A percentile compares a stretch with the other conserved stretches of the same genome.
Evolutionary conservation across 2,797 vertebrate genomes (phyloP).

Genomic region (Lateolabrax maculatus): DNA sequence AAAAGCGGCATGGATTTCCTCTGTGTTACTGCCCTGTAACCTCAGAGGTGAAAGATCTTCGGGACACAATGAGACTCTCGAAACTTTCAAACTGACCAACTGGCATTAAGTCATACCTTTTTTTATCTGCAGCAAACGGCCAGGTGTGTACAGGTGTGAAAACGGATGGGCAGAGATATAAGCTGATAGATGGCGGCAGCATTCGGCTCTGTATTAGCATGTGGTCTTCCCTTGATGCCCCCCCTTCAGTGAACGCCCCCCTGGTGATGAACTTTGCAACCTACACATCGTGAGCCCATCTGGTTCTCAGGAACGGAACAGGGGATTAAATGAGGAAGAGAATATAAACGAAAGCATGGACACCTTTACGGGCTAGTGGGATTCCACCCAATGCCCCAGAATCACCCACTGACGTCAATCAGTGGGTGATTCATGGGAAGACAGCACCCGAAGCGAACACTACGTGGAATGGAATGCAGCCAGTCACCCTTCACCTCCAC

Average conservation of each 20-base stretch:
- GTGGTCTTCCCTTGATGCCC: not conserved
- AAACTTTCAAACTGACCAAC: not conserved
- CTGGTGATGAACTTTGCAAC: too few relatives aligned
- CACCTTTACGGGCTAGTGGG: not conserved
- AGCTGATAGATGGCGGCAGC: not conserved
- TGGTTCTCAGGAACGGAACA: not conserved
- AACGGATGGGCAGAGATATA: too few relatives aligned
- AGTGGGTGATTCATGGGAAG: not conserved
- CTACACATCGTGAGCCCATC: too few relatives aligned
- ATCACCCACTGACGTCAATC: too few relatives aligned
- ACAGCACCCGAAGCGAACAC: not conserved
- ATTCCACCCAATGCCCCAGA: not conserved
- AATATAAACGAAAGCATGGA: not conserved
- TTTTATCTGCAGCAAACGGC: not conserved
- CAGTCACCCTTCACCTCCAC: not conserved
- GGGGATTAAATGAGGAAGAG: not conserved
- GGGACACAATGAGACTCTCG: not conserved
- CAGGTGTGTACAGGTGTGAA: not conserved
- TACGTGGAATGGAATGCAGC: not conserved
- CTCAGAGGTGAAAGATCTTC: not conserved
- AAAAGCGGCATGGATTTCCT: constrained; percentile 2
- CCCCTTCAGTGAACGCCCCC: not conserved
- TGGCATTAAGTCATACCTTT: not conserved
- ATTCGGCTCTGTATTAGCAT: not conserved
- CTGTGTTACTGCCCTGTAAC: not conserved